Evolutionary conservation across 2,113 vertebrate genomes (phyloP).

Genomic region (Chauna torquata): DNA sequence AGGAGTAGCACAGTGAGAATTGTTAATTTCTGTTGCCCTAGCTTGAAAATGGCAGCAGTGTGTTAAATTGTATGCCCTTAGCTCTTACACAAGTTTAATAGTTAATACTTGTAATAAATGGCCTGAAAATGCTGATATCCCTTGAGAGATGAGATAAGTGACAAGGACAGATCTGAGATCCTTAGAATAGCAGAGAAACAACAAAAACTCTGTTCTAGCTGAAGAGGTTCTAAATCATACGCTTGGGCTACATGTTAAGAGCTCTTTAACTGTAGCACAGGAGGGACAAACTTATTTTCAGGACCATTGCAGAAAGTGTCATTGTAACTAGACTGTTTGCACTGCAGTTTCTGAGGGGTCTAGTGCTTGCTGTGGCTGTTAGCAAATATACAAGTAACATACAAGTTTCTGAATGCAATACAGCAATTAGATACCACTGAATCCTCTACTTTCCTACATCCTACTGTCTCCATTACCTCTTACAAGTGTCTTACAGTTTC

Average conservation of each 20-base stretch:
- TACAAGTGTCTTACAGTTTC: not conserved
- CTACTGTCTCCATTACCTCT: not conserved
- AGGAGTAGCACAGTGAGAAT: not conserved
- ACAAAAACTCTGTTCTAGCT: conserved; percentile 16
- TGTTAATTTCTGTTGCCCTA: not conserved
- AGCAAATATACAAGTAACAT: not conserved
- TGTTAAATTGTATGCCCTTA: conserved; percentile 4
- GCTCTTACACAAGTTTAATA: conserved; percentile 15
- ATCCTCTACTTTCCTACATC: not conserved
- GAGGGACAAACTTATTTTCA: not conserved
- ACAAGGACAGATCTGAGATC: conserved; percentile 19
- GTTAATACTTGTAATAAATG: conserved; percentile 45
- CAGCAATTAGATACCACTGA: not conserved
- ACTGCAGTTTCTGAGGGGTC: not conserved
- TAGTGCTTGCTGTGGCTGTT: not conserved
- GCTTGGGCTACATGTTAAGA: not conserved
- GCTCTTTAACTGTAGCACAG: not conserved
- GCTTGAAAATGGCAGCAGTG: not conserved
- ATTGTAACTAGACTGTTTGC: not conserved
- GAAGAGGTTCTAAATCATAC: conserved; percentile 6
- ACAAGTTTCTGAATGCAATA: not conserved
- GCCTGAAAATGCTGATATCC: conserved; percentile 38
- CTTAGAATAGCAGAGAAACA: conserved; percentile 20
- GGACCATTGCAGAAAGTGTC: not conserved
- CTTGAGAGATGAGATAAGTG: conserved; percentile 48